Base-by-base conservation (phyloP, 2,888 invertebrate genomes). In the Leptopilina drosophilae region DNA sequence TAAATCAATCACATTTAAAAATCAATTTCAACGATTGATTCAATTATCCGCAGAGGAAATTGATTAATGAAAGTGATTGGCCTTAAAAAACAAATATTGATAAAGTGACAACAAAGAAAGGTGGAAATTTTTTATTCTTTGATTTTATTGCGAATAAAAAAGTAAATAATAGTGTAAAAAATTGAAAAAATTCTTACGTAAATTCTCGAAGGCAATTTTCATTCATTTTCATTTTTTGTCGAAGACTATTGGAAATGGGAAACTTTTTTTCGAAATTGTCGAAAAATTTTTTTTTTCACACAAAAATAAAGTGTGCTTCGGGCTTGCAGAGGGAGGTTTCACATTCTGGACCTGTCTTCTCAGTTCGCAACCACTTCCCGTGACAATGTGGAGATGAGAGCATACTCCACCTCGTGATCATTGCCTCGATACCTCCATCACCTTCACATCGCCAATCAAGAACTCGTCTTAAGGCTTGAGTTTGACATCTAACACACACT, bases 301-400 rank as follows among this genome's bases (percentile, higher is more conserved):
- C 88, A 78, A 90, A 89, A 82, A 89, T 89, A 82, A 87, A 90
- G 82, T 89, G 88, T 0, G 89, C 87, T 80, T 86, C 82, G 0
- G 89, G 90, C 76, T 89, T 88, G 81, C 90, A 90, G 66, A 88
- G 85, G 53, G 87, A 77, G 15, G 87, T 84, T 81, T 89, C 88
- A 82, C 90, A 90, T 53, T 87, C 87, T 65, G 89, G 87, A 53
- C 88, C 89, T 69, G 90, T 90, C 80, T 88, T 90, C 81, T 92
- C 93, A 78, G 93, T 90, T 73, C 97, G 94, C 69, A 96, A 92
- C 97, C 97, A 98, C 90, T 97, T 96, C 62, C 97, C 98, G 88
- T 96, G 96, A 92, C 98, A 98, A 87, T 97, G 96, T 0, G 96
- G 96, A n/a, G 95, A 95, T 69, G 96, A 95, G 53, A 97, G 93